A percentile compares a stretch with the other conserved stretches of the same genome.
These are phyloP conservation scores for Oreotragus oreotragus DNA, from an alignment of 2,113 vertebrate species.

Conservation along the genomic window DNA sequence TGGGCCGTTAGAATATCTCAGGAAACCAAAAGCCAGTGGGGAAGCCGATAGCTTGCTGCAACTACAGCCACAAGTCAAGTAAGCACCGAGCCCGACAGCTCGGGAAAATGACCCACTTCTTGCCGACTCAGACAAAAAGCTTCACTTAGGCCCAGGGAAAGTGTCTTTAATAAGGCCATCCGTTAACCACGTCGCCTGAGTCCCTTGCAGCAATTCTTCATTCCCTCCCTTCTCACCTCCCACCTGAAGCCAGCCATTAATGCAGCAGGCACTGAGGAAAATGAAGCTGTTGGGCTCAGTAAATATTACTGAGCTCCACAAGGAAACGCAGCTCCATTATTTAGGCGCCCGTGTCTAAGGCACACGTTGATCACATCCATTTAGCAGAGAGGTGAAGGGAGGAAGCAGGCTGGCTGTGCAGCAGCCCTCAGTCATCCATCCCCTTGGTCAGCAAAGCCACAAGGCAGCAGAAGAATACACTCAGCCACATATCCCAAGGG, in stretches of 20 bases:
- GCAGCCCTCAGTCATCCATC: neutral
- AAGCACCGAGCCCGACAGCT: conserved; percentile 75
- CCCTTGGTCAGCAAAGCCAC: neutral
- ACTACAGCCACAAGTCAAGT: conserved; percentile 62
- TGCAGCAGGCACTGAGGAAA: conserved; percentile 77
- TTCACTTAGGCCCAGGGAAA: conserved; percentile 83
- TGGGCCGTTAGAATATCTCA: neutral
- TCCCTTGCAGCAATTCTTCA: conserved; percentile 81
- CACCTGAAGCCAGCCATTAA: conserved; percentile 81
- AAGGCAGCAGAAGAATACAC: neutral
- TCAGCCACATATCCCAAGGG: neutral
- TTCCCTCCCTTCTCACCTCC: conserved; percentile 73
- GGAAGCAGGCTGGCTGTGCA: conserved; percentile 46
- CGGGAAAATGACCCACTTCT: conserved; percentile 85
- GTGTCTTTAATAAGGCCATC: conserved; percentile 85
- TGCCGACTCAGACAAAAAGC: conserved; percentile 83
- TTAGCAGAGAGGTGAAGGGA: conserved; percentile 69
- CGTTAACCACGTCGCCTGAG: conserved; percentile 76
- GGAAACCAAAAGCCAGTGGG: neutral
- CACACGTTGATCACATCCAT: conserved; percentile 78
- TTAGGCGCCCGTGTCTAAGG: conserved; percentile 76
- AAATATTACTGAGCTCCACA: conserved; percentile 80
- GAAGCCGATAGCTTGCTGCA: conserved; percentile 64
- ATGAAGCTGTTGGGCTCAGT: conserved; percentile 82
- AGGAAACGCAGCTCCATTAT: conserved; percentile 77